phyloP scores from a whole-genome alignment of 2,797 vertebrate species.

The Mionectes olivaceus region DNA sequence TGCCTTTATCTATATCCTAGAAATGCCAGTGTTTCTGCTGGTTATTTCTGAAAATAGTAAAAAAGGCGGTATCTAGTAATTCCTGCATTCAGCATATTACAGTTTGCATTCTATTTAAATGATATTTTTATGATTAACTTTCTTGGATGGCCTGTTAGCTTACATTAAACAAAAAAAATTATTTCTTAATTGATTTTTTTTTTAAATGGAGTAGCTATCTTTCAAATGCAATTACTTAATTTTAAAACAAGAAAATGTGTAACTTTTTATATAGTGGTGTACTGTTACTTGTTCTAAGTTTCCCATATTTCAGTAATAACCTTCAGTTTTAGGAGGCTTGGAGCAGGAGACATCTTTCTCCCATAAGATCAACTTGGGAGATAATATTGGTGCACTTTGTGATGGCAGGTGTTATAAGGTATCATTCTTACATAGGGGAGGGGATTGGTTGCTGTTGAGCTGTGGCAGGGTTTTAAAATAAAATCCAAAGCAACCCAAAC shows the following conservation, averaged over 20 bases:
- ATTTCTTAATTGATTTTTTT: background rate
- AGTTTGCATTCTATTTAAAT: background rate
- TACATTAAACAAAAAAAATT: background rate
- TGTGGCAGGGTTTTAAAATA: background rate
- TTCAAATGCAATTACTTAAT: background rate
- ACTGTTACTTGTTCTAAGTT: slow-evolving; percentile 3
- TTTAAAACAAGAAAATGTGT: background rate
- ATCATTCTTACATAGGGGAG: background rate
- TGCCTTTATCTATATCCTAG: background rate
- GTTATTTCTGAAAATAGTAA: background rate
- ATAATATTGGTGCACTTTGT: background rate
- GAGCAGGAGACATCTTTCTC: slow-evolving; percentile 32
- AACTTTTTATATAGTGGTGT: background rate
- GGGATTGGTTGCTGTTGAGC: background rate
- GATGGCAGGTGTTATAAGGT: background rate
- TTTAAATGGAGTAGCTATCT: background rate
- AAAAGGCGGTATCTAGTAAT: background rate
- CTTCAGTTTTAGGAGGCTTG: slow-evolving; percentile 9
- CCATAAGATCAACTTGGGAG: slow-evolving; percentile 17
- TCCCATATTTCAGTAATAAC: background rate
- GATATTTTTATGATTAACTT: background rate
- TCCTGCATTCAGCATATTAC: background rate
- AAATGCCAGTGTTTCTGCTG: background rate
- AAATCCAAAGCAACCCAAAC: background rate
- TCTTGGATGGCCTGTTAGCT: background rate